Base-by-base conservation (phyloP, 1,140 invertebrate genomes). In the Rhopalosiphum maidis region DNA sequence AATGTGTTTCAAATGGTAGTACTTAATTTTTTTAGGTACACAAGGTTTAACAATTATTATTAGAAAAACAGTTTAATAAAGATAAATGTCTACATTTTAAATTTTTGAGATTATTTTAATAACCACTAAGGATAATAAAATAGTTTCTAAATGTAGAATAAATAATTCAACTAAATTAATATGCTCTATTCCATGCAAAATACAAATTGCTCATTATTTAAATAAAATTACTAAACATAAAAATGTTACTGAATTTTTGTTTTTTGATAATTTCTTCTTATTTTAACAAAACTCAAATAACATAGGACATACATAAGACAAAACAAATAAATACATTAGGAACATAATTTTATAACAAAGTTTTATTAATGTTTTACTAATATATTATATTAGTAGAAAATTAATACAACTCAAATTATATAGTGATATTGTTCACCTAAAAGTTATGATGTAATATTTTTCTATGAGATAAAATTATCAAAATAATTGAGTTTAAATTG, bases 321-420 rank as follows among this genome's bases (percentile, higher is more conserved):
- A 88, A 21, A 88, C 0, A 88, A 88, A 37, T 48, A 88, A 48
- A 88, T n/a, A 5, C 54, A 90, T 60, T 90, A 90, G 88, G 88
- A 90, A 90, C 88, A 90, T 55, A 41, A 41, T 41, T 41, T 2
- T 41, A 41, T 41, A 41, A 41, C 41, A 41, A 54, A 46, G 41
- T 41, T 41, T 41, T 41, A 41, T 41, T 41, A 41, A 41, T 41
- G 41, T 41, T 41, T 41, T 41, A 41, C 41, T 41, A 41, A 41
- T 41, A 41, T 41, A 41, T 41, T 68, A n/a, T 25, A 55, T 55
- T 55, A 60, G 22, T 60, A 60, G 9, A 90, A 37, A 15, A 90
- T 41, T 25, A 54, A 55, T 54, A 25, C 2, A 48, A 22, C 48
- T 54, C 35, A 8, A 35, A n/a, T 51, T 55, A 89, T 21, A 54